phyloP scores from a whole-genome alignment of 2,888 invertebrate genomes.

The Tricholauxania praeusta region DNA sequence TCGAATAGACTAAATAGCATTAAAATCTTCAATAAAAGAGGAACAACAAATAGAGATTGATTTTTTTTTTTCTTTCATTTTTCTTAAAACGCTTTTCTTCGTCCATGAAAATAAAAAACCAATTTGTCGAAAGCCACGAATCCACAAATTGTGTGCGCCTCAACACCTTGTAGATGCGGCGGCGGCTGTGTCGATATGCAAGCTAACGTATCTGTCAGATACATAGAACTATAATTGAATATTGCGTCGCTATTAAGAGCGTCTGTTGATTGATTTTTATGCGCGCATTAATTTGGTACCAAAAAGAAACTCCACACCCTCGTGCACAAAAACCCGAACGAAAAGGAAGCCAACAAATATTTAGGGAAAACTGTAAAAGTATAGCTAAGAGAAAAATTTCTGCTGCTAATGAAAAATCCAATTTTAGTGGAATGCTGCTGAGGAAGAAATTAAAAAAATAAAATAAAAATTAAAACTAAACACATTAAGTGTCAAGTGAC shows the following conservation, averaged over 20 bases:
- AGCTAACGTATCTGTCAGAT: conserved; percentile 54
- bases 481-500: neutral
- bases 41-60: neutral
- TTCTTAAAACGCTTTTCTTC: too few species aligned
- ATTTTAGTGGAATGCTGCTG: conserved; percentile 19
- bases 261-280: conserved; percentile 47
- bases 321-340: neutral
- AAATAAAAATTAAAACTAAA: conserved; percentile 19
- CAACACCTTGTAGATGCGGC: conserved; percentile 27
- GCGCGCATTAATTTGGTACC: conserved; percentile 36
- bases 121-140: conserved; percentile 43
- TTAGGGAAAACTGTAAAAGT: neutral
- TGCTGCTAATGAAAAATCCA: conserved; percentile 36
- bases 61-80: too few species aligned
- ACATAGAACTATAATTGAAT: conserved; percentile 42
- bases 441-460: conserved; percentile 20
- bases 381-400: conserved; percentile 1
- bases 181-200: conserved; percentile 12
- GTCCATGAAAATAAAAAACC: conserved; percentile 40
- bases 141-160: conserved; percentile 38
- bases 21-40: neutral
- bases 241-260: conserved; percentile 42
- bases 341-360: neutral
- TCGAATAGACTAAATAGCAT: neutral
- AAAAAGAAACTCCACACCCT: conserved; percentile 11